Evolutionary conservation across 2,797 vertebrate species (phyloP).

Genomic region (Catamblyrhynchus diadema): DNA sequence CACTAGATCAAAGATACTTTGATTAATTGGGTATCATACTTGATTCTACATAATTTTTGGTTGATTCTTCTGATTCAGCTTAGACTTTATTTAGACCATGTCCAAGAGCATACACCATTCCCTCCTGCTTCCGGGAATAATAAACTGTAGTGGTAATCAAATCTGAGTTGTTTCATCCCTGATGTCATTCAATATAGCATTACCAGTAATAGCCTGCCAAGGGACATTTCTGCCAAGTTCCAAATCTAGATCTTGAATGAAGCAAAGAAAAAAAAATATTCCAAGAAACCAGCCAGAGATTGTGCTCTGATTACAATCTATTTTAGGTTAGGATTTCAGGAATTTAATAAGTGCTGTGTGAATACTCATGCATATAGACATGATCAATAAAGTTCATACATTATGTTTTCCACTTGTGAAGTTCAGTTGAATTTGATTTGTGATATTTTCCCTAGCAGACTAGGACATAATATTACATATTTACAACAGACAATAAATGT

Average conservation of each 20-base stretch:
- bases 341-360: not conserved
- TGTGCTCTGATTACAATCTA: not conserved
- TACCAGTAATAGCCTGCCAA: not conserved
- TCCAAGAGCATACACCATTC: not conserved
- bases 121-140: not conserved
- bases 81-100: not conserved
- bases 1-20: not conserved
- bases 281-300: not conserved
- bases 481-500: not conserved
- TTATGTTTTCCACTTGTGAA: not conserved
- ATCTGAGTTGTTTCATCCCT: not conserved
- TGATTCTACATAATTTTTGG: slow-evolving; percentile 1
- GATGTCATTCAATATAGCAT: not conserved
- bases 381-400: not conserved
- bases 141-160: not conserved
- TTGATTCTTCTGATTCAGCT: not conserved
- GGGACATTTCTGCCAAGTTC: not conserved
- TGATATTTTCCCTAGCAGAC: not conserved
- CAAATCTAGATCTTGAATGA: not conserved
- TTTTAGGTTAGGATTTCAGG: not conserved
- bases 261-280: not conserved
- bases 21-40: not conserved
- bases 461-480: not conserved
- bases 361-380: not conserved
- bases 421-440: not conserved